Percentiles rank a stretch among this genome's conserved stretches.
Conservation (phyloP, 2,888 invertebrate species). For the Zhuqinia jingwanae region DNA sequence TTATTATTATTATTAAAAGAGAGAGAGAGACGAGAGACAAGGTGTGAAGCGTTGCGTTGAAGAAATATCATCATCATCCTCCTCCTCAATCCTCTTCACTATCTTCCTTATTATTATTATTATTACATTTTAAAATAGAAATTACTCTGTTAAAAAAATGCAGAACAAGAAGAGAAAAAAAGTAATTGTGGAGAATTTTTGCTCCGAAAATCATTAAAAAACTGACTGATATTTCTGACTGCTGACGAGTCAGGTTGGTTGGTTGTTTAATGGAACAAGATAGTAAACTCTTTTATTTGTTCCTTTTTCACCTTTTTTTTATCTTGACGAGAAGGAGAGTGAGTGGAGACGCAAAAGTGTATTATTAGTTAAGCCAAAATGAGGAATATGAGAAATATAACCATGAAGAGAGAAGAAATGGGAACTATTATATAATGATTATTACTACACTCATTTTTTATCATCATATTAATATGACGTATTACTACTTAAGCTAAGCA, state of each 20-base stretch:
- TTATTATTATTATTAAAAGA: constrained; percentile 65
- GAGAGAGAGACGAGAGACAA: constrained; percentile 34
- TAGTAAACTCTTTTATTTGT: background rate
- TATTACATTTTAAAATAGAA: constrained; percentile 65
- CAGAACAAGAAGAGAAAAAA: constrained; percentile 40
- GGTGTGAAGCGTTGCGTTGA: constrained; percentile 67
- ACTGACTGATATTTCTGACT: constrained; percentile 25
- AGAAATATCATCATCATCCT: constrained; percentile 58
- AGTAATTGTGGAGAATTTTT: constrained; percentile 32
- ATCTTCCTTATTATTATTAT: constrained; percentile 55
- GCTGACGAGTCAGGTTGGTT: constrained; percentile 14
- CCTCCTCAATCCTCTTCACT: background rate
- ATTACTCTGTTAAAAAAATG: constrained; percentile 69
- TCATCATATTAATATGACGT: no score
- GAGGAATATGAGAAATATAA: constrained; percentile 39
- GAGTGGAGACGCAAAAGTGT: constrained; percentile 7
- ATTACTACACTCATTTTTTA: constrained; percentile 49
- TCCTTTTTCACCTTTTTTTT: constrained; percentile 32
- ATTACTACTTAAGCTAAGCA: constrained; percentile 33
- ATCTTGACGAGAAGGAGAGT: no score
- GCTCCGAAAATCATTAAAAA: constrained; percentile 53
- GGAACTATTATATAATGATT: constrained; percentile 22
- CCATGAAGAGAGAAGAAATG: constrained; percentile 15
- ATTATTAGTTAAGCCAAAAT: constrained; percentile 63
- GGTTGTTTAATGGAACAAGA: constrained; percentile 1